Evolutionary conservation across 2,113 vertebrate genomes (phyloP).

Genomic region (Electrona antarctica): DNA sequence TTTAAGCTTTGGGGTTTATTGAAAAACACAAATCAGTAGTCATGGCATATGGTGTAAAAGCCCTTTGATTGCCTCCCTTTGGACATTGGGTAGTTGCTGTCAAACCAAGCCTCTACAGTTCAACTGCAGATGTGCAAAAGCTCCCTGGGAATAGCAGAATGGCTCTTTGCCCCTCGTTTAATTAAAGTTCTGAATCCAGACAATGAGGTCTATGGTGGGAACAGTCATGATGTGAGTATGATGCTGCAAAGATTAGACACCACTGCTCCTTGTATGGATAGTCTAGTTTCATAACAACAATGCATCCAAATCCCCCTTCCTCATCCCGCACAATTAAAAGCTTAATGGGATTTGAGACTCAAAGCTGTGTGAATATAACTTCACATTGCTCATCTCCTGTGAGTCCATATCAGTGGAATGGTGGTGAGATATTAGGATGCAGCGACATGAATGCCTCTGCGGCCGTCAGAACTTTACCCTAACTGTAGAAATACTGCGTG

Average conservation of each 20-base stretch:
- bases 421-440: slow-evolving; percentile 11
- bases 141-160: slow-evolving; percentile 28
- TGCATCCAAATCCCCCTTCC: slow-evolving; percentile 17
- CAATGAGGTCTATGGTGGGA: slow-evolving; percentile 11
- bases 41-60: slow-evolving; percentile 28
- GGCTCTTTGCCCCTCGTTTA: slow-evolving; percentile 33
- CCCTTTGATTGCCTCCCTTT: slow-evolving; percentile 29
- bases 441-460: background rate
- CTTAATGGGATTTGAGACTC: slow-evolving; percentile 25
- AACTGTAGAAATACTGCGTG: background rate
- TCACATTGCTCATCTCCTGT: slow-evolving; percentile 11
- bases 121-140: slow-evolving; percentile 27
- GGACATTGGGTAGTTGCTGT: slow-evolving; percentile 30
- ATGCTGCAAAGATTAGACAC: slow-evolving; percentile 29
- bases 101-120: slow-evolving; percentile 15
- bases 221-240: slow-evolving; percentile 23
- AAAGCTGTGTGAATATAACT: slow-evolving; percentile 30
- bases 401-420: slow-evolving; percentile 30
- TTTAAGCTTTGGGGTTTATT: slow-evolving; percentile 47
- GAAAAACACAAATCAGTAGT: slow-evolving; percentile 64
- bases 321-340: slow-evolving; percentile 21
- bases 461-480: slow-evolving; percentile 22
- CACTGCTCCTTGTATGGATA: background rate
- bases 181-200: slow-evolving; percentile 40
- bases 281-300: background rate